A percentile compares a stretch with the other conserved stretches of the same genome.
Evolutionary conservation across 2,888 invertebrate species (phyloP).

Genomic region (Amphipyra berbera): DNA sequence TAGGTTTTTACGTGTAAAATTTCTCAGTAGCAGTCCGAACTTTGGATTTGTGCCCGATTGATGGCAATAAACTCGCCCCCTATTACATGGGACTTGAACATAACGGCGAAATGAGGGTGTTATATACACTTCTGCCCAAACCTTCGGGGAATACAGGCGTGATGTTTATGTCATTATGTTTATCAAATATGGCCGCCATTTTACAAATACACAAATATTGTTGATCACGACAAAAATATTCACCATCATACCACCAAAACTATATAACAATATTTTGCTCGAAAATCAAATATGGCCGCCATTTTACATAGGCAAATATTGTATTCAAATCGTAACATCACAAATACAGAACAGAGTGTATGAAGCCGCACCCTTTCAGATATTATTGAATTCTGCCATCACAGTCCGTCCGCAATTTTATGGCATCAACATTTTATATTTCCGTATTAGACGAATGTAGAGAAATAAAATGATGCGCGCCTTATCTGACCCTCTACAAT

Average conservation of each 20-base stretch:
- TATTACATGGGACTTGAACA: no score
- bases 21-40: no score
- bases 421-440: conserved; percentile 29
- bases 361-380: conserved; percentile 26
- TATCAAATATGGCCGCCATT: no score
- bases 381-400: conserved; percentile 43
- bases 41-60: no score
- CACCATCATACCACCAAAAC: background rate
- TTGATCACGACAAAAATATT: no score
- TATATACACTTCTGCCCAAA: no score
- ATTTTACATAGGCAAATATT: conserved; percentile 29
- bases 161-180: no score
- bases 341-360: conserved; percentile 23
- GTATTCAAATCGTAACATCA: conserved; percentile 23
- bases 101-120: no score
- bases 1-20: no score
- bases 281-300: conserved; percentile 22
- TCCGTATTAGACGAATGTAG: conserved; percentile 4
- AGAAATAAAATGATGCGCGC: conserved; percentile 2
- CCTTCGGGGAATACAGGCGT: no score
- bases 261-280: background rate
- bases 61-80: no score
- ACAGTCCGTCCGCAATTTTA: conserved; percentile 23
- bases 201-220: no score
- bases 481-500: conserved; percentile 9